Percentiles rank a stretch among this genome's conserved stretches.
phyloP scores from a whole-genome alignment of 2,113 vertebrate genomes.

The Daphoenositta chrysoptera region DNA sequence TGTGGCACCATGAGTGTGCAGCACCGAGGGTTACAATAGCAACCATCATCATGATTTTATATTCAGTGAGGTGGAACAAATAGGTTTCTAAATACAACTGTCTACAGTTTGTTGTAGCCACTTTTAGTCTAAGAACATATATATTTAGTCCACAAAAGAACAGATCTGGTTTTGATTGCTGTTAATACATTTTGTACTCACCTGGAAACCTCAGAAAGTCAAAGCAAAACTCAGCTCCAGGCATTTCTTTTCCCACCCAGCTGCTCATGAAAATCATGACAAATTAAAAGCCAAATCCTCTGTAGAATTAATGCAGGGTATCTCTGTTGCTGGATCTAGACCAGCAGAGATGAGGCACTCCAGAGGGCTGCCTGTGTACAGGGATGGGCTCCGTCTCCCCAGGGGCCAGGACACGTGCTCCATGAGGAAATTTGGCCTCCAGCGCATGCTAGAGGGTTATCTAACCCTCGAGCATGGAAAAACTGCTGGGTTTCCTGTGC shows the following conservation, averaged over 20 bases:
- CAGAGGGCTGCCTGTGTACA: neutral
- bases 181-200: neutral
- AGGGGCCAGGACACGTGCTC: neutral
- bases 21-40: neutral
- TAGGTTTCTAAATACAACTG: neutral
- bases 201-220: neutral
- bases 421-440: neutral
- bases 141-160: neutral
- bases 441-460: neutral
- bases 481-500: constrained; percentile 10
- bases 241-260: neutral
- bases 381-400: neutral
- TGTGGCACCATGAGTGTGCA: neutral
- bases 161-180: neutral
- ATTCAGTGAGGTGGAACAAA: neutral
- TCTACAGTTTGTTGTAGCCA: neutral
- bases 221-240: neutral
- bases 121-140: neutral
- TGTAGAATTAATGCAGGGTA: neutral
- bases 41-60: neutral
- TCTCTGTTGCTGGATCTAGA: neutral
- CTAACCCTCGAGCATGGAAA: neutral
- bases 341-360: neutral
- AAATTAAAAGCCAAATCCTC: neutral
- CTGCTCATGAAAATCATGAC: neutral